A percentile compares a stretch with the other conserved stretches of the same genome.
phyloP scores from a whole-genome alignment of 2,113 vertebrate species.

The Tychaedon coryphoeus region DNA sequence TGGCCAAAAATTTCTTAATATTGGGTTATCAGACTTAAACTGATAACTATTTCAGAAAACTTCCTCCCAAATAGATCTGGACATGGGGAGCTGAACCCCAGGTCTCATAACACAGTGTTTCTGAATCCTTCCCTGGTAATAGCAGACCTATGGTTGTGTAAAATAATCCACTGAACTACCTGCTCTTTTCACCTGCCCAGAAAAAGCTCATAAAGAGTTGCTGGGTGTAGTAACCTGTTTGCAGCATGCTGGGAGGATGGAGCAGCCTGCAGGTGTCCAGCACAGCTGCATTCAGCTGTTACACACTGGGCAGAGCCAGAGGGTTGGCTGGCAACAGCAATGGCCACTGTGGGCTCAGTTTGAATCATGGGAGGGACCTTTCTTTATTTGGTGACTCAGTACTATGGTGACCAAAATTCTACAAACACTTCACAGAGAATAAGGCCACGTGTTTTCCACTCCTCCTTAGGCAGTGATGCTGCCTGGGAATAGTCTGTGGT shows the following conservation, averaged over 20 bases:
- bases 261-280: neutral
- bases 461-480: neutral
- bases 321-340: neutral
- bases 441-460: neutral
- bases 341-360: neutral
- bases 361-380: neutral
- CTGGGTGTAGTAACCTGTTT: neutral
- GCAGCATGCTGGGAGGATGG: neutral
- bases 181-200: neutral
- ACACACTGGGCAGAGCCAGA: neutral
- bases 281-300: neutral
- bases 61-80: neutral
- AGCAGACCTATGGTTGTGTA: neutral
- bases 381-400: neutral
- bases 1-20: neutral
- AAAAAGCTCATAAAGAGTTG: neutral
- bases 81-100: neutral
- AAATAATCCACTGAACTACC: neutral
- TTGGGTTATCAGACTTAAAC: neutral
- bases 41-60: neutral
- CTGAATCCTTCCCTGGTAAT: neutral
- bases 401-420: constrained; percentile 3
- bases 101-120: neutral
- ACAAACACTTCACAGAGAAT: constrained; percentile 21
- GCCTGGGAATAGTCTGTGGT: neutral